Conservation (phyloP, 2,888 invertebrate genomes). For the Agriotes lineatus region DNA sequence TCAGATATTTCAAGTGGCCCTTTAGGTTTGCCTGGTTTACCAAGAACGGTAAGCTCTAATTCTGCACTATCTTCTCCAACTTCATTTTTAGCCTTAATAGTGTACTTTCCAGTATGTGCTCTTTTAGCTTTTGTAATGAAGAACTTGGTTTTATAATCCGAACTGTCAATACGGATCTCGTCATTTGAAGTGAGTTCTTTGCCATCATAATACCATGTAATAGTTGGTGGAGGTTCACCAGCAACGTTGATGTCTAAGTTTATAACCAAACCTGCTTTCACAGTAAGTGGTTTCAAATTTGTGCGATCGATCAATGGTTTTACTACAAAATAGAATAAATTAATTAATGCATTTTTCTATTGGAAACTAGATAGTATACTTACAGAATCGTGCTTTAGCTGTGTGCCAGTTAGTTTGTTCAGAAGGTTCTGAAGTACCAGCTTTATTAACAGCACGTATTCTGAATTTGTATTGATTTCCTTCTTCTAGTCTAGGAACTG, state of each 20-base stretch:
- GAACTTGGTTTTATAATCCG: conserved; percentile 93
- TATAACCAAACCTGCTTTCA: conserved; percentile 91
- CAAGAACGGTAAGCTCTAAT: conserved; percentile 86
- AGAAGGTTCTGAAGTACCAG: conserved; percentile 92
- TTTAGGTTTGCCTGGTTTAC: conserved; percentile 82
- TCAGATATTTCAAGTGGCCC: conserved; percentile 92
- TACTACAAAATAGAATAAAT: conserved; percentile 71
- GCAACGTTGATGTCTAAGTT: conserved; percentile 89
- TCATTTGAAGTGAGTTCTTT: conserved; percentile 74
- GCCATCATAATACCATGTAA: conserved; percentile 89
- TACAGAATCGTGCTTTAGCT: conserved; percentile 88
- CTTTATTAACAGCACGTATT: conserved; percentile 94
- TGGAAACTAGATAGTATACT: conserved; percentile 61
- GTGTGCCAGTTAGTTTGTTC: conserved; percentile 94
- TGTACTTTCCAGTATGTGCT: conserved; percentile 87
- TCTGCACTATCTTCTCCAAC: conserved; percentile 94
- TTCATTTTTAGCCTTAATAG: conserved; percentile 90
- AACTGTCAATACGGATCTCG: conserved; percentile 79
- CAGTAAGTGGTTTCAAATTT: conserved; percentile 84
- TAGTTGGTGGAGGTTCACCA: conserved; percentile 94
- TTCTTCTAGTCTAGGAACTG: conserved; percentile 90
- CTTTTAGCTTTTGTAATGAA: conserved; percentile 87
- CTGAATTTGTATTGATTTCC: conserved; percentile 97
- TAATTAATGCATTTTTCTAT: neutral
- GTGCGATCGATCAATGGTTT: conserved; percentile 95